Evolutionary conservation across 1,140 invertebrate genomes (phyloP), one percentile per base, ranked within the genome.

Genomic region (Chionoecetes opilio): DNA sequence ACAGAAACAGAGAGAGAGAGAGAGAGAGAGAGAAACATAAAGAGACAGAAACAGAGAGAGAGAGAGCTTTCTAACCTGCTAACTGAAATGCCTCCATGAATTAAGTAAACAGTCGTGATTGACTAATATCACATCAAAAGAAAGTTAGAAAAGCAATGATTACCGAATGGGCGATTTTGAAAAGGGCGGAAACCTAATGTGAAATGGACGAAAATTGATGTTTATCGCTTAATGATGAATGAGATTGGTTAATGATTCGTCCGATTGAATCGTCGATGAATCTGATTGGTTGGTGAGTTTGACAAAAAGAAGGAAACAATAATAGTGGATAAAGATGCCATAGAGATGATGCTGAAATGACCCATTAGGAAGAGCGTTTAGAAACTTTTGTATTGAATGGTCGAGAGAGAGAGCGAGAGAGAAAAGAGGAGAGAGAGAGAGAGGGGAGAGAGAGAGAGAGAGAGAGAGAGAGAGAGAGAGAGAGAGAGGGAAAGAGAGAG

Each of bases 181-280:
- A n/a, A 75, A 75, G 11, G 21, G n/a, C 63, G 26, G 6, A n/a
- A 75, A 8, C 26, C 63, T 63, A 21, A 21, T 5, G 8, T 75
- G 63, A 75, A 75, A 75, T 75, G 63, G 11, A 75, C 63, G n/a
- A n/a, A 75, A 75, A 75, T 75, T 75, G 63, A 53, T 53, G 46
- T 9, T 17, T 53, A 17, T 53, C 21, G 46, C 46, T 53, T 53
- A 17, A 53, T 53, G 21, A 11, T 53, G 21, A 1, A 53, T 53
- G 46, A 53, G 46, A 14, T 53, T 53, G 46, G 46, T 17, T 17
- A 53, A 53, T n/a, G n/a, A n/a, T n/a, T n/a, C n/a, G n/a, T n/a
- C n/a, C n/a, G n/a, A n/a, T n/a, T n/a, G n/a, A n/a, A n/a, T n/a
- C n/a, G n/a, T n/a, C n/a, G n/a, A n/a, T n/a, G n/a, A n/a, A n/a